Conservation (phyloP, 2,113 vertebrate species). For the Parus major region DNA sequence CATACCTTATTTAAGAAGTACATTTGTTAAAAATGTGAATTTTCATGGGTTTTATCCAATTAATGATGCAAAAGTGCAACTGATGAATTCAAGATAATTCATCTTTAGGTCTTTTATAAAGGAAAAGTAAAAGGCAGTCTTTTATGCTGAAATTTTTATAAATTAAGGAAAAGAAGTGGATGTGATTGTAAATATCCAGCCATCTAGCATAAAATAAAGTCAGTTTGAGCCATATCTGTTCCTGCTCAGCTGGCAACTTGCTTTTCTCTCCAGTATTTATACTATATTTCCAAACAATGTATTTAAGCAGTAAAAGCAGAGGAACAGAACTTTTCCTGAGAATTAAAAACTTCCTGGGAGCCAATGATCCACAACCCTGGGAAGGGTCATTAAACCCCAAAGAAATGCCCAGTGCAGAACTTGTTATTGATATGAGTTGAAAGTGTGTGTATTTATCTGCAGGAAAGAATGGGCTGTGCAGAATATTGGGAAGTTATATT, state of each 20-base stretch:
- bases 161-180: not conserved
- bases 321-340: not conserved
- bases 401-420: not conserved
- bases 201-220: not conserved
- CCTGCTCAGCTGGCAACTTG: not conserved
- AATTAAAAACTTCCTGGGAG: not conserved
- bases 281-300: not conserved
- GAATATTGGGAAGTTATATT: not conserved
- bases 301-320: slow-evolving; percentile 24
- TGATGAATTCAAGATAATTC: not conserved
- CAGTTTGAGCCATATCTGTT: not conserved
- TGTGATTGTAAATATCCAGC: not conserved
- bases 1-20: not conserved
- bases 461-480: not conserved
- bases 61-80: not conserved
- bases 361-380: not conserved
- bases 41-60: not conserved
- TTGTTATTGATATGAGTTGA: not conserved
- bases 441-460: not conserved
- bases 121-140: not conserved
- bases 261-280: not conserved
- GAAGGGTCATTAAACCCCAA: not conserved
- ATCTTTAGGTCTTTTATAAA: not conserved
- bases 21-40: not conserved
- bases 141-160: not conserved